phyloP scores from a whole-genome alignment of 2,113 vertebrate genomes.

The Engystomops pustulosus region DNA sequence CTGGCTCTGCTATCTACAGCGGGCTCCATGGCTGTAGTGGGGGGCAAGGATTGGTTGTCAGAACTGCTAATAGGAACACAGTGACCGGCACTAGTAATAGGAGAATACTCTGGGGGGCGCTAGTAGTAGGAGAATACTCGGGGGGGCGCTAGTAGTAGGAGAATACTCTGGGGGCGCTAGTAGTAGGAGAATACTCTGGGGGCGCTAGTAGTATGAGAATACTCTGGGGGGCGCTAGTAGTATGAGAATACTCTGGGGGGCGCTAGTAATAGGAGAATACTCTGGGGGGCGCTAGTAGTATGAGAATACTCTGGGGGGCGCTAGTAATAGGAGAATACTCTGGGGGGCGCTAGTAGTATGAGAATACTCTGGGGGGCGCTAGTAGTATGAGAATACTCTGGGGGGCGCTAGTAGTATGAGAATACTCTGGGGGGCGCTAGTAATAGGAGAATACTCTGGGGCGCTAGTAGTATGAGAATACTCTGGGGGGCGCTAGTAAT shows the following conservation, averaged over 20 bases:
- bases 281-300: too few species aligned
- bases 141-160: neutral
- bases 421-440: neutral
- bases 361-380: neutral
- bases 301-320: too few species aligned
- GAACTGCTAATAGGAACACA: neutral
- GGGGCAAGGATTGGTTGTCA: too few species aligned
- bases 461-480: neutral
- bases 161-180: neutral
- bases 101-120: neutral
- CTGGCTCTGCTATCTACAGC: too few species aligned
- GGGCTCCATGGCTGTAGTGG: too few species aligned
- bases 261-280: too few species aligned
- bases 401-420: neutral
- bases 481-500: neutral
- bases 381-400: neutral
- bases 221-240: neutral
- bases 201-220: neutral
- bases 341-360: neutral
- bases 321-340: too few species aligned
- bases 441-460: neutral
- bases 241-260: neutral
- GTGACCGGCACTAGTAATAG: too few species aligned
- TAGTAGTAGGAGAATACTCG: neutral
- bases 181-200: neutral